Evolutionary conservation across 92 coral and sea anemone species (phyloP).

Genomic region (Epizoanthus ramosus): DNA sequence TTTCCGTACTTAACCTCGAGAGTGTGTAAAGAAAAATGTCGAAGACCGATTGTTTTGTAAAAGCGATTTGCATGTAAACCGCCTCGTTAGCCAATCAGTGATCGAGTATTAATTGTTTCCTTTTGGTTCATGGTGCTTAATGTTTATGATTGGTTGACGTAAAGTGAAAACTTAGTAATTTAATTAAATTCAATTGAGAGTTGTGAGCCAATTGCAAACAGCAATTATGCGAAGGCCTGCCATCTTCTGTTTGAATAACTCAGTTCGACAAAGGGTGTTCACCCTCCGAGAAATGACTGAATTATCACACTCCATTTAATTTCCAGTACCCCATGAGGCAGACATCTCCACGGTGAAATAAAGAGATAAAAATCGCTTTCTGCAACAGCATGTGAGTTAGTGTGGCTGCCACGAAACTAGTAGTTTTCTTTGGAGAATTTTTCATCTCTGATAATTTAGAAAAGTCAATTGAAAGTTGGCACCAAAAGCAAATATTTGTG

Average conservation of each 20-base stretch:
- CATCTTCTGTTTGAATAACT: slow-evolving; percentile 54
- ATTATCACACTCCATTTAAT: slow-evolving; percentile 2
- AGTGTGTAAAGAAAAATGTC: slow-evolving; percentile 75
- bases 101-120: slow-evolving; percentile 64
- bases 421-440: neutral
- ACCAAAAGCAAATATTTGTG: slow-evolving; percentile 31
- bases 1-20: slow-evolving; percentile 49
- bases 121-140: slow-evolving; percentile 48
- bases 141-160: slow-evolving; percentile 69
- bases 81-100: slow-evolving; percentile 67
- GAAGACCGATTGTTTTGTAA: slow-evolving; percentile 84
- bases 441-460: slow-evolving; percentile 22
- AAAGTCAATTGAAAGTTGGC: slow-evolving; percentile 16
- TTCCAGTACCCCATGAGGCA: neutral
- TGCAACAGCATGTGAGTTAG: neutral
- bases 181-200: slow-evolving; percentile 83
- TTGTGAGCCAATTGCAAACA: slow-evolving; percentile 49
- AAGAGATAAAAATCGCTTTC: neutral
- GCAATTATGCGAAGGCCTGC: slow-evolving; percentile 40
- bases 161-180: slow-evolving; percentile 55
- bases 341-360: neutral
- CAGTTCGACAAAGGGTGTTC: slow-evolving; percentile 54
- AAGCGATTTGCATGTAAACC: slow-evolving; percentile 77
- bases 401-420: slow-evolving; percentile 24
- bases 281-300: slow-evolving; percentile 10